These are phyloP conservation scores for Pseudorhiza aurosa DNA, from an alignment of 30 jellyfish, hydroid and myxozoan genomes.

Conservation along the genomic window DNA sequence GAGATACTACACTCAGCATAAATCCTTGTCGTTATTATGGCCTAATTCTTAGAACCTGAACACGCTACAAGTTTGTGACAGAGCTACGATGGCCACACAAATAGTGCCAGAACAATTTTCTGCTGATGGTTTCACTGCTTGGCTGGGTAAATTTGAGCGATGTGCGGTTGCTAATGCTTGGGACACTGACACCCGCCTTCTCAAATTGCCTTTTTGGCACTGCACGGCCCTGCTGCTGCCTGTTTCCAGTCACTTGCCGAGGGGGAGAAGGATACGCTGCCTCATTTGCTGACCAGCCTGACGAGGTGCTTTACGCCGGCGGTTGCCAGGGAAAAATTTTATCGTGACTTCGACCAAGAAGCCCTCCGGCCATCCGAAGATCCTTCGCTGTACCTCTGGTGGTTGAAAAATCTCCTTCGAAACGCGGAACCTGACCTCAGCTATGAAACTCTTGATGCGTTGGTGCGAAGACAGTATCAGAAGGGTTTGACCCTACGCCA, in stretches of 20 bases:
- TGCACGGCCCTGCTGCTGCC: too few relatives aligned
- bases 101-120: conserved; percentile 32
- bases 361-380: conserved; percentile 46
- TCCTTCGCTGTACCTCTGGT: conserved; percentile 43
- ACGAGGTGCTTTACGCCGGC: too few relatives aligned
- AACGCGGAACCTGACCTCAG: conserved; percentile 41
- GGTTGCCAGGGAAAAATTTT: too few relatives aligned
- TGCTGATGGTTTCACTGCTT: conserved; percentile 29
- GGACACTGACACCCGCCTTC: conserved; percentile 41
- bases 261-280: too few relatives aligned
- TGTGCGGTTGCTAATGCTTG: conserved; percentile 49
- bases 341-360: conserved; percentile 38
- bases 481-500: conserved; percentile 46
- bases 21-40: not conserved
- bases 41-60: conserved; percentile 37
- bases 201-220: too few relatives aligned
- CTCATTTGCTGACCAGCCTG: too few relatives aligned
- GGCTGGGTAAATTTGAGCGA: conserved; percentile 50
- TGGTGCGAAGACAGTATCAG: conserved; percentile 22
- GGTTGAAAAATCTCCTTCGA: conserved; percentile 49
- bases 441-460: conserved; percentile 20
- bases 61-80: conserved; percentile 67
- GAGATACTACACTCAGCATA: not conserved
- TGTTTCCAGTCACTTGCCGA: too few relatives aligned
- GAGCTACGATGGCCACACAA: conserved; percentile 56